phyloP scores from a whole-genome alignment of 2,797 vertebrate genomes.

The Lacerta agilis region DNA sequence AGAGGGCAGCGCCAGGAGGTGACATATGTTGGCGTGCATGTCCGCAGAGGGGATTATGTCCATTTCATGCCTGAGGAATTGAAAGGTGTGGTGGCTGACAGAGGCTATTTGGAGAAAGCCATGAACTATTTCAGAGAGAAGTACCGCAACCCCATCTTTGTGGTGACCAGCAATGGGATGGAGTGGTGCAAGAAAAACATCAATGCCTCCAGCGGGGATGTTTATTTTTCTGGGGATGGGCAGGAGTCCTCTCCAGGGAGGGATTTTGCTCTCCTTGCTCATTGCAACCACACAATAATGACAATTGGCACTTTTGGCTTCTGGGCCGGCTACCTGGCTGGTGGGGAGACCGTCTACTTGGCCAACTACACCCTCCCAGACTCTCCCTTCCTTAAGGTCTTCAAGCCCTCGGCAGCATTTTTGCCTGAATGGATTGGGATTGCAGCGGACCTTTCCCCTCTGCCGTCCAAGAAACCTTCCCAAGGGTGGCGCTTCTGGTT shows the following conservation, averaged over 20 bases:
- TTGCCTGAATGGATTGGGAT: constrained; percentile 72
- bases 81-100: constrained; percentile 74
- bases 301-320: constrained; percentile 75
- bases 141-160: constrained; percentile 61
- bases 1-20: constrained; percentile 16
- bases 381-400: constrained; percentile 63
- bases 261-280: constrained; percentile 69
- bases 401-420: constrained; percentile 67
- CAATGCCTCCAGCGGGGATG: constrained; percentile 54
- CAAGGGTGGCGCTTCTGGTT: no score
- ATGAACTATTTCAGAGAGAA: constrained; percentile 69
- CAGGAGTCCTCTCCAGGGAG: constrained; percentile 49
- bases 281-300: constrained; percentile 76
- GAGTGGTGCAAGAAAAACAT: constrained; percentile 71
- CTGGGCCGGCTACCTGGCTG: constrained; percentile 70
- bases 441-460: constrained; percentile 61
- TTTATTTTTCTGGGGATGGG: constrained; percentile 69
- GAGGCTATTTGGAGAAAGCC: constrained; percentile 65
- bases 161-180: constrained; percentile 73
- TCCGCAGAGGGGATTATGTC: constrained; percentile 74
- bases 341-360: constrained; percentile 68
- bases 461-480: constrained; percentile 4
- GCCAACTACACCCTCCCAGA: constrained; percentile 68
- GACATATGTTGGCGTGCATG: constrained; percentile 73
- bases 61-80: constrained; percentile 57